Base-by-base conservation (phyloP, 2,113 vertebrate species). In the Spheniscus mendiculus region DNA sequence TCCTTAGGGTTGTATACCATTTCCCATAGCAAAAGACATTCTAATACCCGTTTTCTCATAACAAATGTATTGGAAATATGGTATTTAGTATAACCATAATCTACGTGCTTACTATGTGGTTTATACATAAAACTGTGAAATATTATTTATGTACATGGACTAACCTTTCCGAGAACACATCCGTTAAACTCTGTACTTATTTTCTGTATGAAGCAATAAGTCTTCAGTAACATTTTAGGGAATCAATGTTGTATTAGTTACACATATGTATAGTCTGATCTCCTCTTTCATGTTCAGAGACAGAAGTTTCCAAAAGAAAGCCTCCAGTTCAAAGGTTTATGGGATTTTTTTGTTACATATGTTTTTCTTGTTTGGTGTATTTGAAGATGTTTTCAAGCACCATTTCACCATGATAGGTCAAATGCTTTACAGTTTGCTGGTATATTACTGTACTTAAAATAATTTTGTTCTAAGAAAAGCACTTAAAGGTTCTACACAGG, bases 331-430 rank as follows among this genome's bases (percentile, higher is more conserved):
- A 91, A 86, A 86, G 34, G 27, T 27, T 83, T 76, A 62, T 65
- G 38, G 23, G 52, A 45, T 50, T 87, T 95, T 80, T 80, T 80
- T 55, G 21, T 86, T 67, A 74, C 27, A 27, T 38, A 36, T 40
- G 13, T 50, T 96, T 95, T 96, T 85, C 44, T 91, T 93, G 21
- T 85, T 95, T 53, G 29, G 29, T 61, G 11, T 52, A 30, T 87
- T 86, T 89, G 47, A 87, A 95, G 44, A 53, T 56, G 26, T 58
- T 89, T 96, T 89, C 44, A 89, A 94, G n/a, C 5, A 80, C 8
- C 5, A 16, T 89, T 95, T 97, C 45, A 94, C 74, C 44, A 87
- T 38, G 21, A 53, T 12, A 95, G 86, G 44, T 95, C 82, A 90
- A 84, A 89, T 34, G 19, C 3, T 79, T 66, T 86, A 87, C 8